phyloP scores from a whole-genome alignment of 2,888 invertebrate species.

The Tuberolachnus salignus region DNA sequence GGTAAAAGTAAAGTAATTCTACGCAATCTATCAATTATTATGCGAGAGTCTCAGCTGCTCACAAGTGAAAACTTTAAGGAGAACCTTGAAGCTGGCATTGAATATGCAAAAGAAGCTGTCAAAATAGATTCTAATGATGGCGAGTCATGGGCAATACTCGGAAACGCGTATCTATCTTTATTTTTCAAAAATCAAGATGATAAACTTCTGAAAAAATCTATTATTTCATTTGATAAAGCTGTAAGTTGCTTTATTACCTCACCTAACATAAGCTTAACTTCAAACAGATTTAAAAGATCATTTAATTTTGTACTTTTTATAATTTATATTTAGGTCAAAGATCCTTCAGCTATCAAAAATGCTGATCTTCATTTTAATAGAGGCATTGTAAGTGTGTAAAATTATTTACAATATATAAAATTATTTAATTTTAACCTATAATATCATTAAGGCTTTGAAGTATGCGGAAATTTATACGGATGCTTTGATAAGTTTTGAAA shows the following conservation, averaged over 20 bases:
- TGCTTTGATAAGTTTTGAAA: constrained; percentile 73
- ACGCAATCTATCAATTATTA: constrained; percentile 80
- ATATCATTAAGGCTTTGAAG: constrained; percentile 70
- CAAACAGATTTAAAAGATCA: no score
- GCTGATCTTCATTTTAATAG: constrained; percentile 85
- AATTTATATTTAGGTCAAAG: constrained; percentile 62
- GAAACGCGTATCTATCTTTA: constrained; percentile 82
- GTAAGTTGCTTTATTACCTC: constrained; percentile 64
- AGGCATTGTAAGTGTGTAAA: constrained; percentile 73
- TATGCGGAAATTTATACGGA: constrained; percentile 78
- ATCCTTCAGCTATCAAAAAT: constrained; percentile 73
- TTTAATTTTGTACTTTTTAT: constrained; percentile 24
- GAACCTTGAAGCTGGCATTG: constrained; percentile 74
- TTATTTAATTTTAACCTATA: not conserved
- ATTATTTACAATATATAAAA: constrained; percentile 18
- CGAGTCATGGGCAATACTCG: constrained; percentile 81
- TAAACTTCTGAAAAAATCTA: constrained; percentile 72
- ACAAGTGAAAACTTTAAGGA: constrained; percentile 65
- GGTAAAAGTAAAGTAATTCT: constrained; percentile 76
- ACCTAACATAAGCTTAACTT: not conserved
- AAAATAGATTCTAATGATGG: constrained; percentile 79
- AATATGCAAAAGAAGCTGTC: constrained; percentile 82
- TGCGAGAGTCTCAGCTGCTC: constrained; percentile 70
- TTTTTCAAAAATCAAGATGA: constrained; percentile 81
- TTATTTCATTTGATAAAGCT: constrained; percentile 83